Conservation (phyloP, 2,113 vertebrate genomes). For the Numenius arquata region DNA sequence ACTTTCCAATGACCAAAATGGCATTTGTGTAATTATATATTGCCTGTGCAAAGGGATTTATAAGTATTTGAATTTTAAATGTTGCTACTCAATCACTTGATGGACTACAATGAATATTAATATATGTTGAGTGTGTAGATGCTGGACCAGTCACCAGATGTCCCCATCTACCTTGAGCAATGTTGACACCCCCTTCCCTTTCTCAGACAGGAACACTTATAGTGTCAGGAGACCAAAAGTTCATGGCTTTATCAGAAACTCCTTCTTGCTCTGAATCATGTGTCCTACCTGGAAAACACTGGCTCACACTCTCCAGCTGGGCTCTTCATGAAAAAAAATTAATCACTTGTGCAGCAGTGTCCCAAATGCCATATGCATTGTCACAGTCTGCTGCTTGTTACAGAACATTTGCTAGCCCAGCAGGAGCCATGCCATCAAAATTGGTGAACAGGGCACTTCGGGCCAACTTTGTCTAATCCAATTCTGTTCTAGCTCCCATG, state of each 20-base stretch:
- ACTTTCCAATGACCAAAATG: not conserved
- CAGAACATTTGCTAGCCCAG: constrained; percentile 36
- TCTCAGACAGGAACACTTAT: not conserved
- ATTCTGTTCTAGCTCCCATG: not conserved
- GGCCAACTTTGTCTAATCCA: not conserved
- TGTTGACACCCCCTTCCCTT: not conserved
- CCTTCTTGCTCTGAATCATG: not conserved
- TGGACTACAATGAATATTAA: not conserved
- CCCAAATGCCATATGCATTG: not conserved
- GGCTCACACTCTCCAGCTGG: not conserved
- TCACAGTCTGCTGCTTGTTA: not conserved
- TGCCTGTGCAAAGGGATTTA: not conserved
- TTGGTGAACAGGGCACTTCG: not conserved
- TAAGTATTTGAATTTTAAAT: not conserved
- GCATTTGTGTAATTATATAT: not conserved
- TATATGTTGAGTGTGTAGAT: not conserved
- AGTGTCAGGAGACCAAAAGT: not conserved
- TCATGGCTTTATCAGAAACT: not conserved
- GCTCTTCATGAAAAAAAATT: not conserved
- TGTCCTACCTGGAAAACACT: not conserved
- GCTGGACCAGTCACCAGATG: not conserved
- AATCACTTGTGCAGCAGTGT: constrained; percentile 26
- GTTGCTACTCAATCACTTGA: not conserved
- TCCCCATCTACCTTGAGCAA: not conserved
- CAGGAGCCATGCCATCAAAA: not conserved